phyloP scores from a whole-genome alignment of 2,797 vertebrate genomes.

The Danio albolineatus region DNA sequence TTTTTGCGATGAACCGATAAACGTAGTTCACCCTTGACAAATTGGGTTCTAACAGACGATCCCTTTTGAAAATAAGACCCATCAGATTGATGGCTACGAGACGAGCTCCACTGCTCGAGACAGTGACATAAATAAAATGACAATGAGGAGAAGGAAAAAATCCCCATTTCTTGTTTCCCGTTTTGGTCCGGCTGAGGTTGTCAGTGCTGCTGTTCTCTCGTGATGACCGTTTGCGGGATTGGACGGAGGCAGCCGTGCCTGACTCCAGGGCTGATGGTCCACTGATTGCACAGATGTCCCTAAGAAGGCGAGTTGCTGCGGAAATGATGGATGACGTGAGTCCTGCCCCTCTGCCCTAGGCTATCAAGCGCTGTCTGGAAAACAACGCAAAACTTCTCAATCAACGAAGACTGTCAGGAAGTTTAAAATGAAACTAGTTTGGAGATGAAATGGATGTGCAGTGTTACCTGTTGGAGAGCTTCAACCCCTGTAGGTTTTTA shows the following conservation, averaged over 20 bases:
- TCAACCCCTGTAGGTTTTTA: slow-evolving; percentile 18
- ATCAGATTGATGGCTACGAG: slow-evolving; percentile 79
- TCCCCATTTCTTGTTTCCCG: slow-evolving; percentile 69
- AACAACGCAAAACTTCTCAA: slow-evolving; percentile 60
- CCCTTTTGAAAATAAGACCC: slow-evolving; percentile 77
- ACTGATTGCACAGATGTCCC: slow-evolving; percentile 85
- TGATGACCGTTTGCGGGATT: slow-evolving; percentile 78
- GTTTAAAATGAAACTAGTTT: slow-evolving; percentile 47
- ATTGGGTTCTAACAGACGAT: slow-evolving; percentile 85
- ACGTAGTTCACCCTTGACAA: slow-evolving; percentile 81
- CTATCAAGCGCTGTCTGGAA: slow-evolving; percentile 56
- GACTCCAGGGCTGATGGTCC: slow-evolving; percentile 78
- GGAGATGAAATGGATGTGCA: neutral
- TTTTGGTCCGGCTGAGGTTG: slow-evolving; percentile 69
- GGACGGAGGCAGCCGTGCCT: slow-evolving; percentile 78
- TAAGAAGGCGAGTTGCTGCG: slow-evolving; percentile 66
- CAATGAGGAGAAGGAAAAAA: slow-evolving; percentile 57
- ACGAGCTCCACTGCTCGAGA: slow-evolving; percentile 79
- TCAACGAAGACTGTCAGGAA: slow-evolving; percentile 45
- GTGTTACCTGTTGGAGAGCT: neutral
- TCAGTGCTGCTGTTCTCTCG: slow-evolving; percentile 88
- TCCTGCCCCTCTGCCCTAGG: slow-evolving; percentile 58
- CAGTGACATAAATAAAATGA: slow-evolving; percentile 70
- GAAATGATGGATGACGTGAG: slow-evolving; percentile 82
- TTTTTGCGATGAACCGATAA: slow-evolving; percentile 70